Evolutionary conservation across 2,113 vertebrate species (phyloP), one percentile per base, ranked within the genome.

Genomic region (Rhinopomastus cyanomelas): DNA sequence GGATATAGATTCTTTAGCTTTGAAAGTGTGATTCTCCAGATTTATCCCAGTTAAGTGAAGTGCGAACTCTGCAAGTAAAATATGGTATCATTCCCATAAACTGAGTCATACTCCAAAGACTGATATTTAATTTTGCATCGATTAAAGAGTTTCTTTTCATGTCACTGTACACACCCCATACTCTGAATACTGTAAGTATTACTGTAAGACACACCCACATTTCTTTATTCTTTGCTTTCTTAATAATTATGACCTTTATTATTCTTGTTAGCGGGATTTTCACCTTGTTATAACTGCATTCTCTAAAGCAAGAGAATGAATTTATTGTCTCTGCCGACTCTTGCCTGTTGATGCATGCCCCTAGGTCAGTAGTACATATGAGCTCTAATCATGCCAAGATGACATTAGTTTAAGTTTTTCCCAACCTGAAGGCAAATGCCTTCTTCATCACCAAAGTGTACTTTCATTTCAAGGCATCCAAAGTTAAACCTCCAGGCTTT

Each of bases 401-500:
- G 90, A 95, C 60, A 69, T 80, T 73, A 92, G 72, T 85, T 92
- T n/a, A 85, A 93, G 19, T 81, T 94, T 68, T 88, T 89, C 81
- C 83, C 95, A 94, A 95, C 93, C 96, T 86, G 68, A 59, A 96
- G 96, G 95, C 94, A 96, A 94, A 92, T 89, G 90, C 79, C 60
- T 94, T 72, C 72, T 88, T 79, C 93, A 91, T 75, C 82, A 88
- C 48, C 67, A 72, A 52, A 87, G 89, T 51, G 48, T 39, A 9
- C 79, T 91, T 91, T 83, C 84, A 81, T 91, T 95, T 92, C 76
- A 82, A 88, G 93, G 57, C 75, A 90, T 81, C 88, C 76, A 34
- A 89, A 86, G 72, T 53, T 74, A 81, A 91, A 51, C 67, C 93
- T 94, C 65, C 27, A 11, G 89, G 68, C 86, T 90, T 25, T 86